phyloP scores from a whole-genome alignment of 1,140 invertebrate species.

The Phymastichus coffea region DNA sequence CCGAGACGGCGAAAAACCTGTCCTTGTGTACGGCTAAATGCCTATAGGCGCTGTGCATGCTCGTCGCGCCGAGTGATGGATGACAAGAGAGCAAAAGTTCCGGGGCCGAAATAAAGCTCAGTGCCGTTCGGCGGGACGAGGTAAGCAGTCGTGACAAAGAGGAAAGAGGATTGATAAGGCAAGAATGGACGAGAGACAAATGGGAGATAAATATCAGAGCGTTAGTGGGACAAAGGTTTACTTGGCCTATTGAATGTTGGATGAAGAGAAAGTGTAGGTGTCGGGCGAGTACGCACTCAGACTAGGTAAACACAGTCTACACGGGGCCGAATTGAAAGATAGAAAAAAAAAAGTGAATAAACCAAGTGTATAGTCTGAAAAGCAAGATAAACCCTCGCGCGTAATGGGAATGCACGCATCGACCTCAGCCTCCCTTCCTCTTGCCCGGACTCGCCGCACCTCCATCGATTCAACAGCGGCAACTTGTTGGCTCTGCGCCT shows the following conservation, averaged over 20 bases:
- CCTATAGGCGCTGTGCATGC: no score
- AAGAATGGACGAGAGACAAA: constrained; percentile 9
- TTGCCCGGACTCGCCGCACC: constrained; percentile 41
- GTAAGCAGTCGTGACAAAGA: constrained; percentile 14
- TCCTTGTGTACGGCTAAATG: no score
- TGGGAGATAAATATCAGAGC: constrained; percentile 24
- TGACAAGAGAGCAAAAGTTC: constrained; percentile 1
- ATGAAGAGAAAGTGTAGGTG: constrained; percentile 4
- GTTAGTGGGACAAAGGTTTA: no score
- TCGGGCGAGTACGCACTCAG: constrained; percentile 6
- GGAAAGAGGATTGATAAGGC: no score
- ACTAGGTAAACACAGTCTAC: neutral
- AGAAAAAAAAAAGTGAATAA: neutral
- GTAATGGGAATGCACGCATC: constrained; percentile 36
- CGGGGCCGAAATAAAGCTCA: neutral
- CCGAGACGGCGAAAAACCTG: constrained; percentile 11
- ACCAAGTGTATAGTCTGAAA: constrained; percentile 2
- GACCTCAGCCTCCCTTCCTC: constrained; percentile 40
- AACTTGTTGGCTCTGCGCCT: constrained; percentile 51
- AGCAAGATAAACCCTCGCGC: constrained; percentile 17
- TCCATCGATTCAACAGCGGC: constrained; percentile 53
- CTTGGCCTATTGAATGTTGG: no score
- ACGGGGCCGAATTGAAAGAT: neutral
- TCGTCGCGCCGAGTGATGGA: neutral
- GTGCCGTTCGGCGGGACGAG: neutral